Conservation (phyloP, 2,113 vertebrate genomes). For the Probosciger aterrimus region DNA sequence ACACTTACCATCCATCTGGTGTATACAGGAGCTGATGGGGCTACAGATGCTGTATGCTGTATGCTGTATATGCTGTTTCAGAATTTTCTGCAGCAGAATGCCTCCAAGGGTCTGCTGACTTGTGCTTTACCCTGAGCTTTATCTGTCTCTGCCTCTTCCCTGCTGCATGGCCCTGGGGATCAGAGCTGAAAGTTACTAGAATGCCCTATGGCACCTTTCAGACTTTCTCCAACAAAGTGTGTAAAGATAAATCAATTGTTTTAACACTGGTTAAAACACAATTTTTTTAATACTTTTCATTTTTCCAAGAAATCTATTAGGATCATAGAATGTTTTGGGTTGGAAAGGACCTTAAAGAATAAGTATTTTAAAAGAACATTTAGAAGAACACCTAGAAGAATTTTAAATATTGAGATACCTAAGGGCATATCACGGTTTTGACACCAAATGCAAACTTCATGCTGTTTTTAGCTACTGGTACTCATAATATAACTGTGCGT, state of each 20-base stretch:
- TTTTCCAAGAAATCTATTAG: not conserved
- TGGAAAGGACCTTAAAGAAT: not conserved
- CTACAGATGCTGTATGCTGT: rapidly evolving
- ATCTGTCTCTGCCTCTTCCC: not conserved
- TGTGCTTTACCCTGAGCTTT: not conserved
- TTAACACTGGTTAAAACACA: rapidly evolving
- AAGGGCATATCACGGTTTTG: not conserved
- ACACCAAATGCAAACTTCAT: not conserved
- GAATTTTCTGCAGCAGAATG: too few species aligned
- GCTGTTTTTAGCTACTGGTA: not conserved
- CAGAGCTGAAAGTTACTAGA: not conserved
- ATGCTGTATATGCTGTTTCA: not conserved
- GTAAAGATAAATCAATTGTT: not conserved
- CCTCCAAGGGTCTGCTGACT: not conserved
- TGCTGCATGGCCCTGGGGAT: not conserved
- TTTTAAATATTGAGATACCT: not conserved
- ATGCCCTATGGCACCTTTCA: not conserved
- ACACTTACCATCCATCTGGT: rapidly evolving
- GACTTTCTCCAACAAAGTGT: not conserved
- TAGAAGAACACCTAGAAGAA: not conserved
- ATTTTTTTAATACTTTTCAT: not conserved
- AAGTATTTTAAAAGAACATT: not conserved
- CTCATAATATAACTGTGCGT: not conserved
- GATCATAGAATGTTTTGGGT: not conserved
- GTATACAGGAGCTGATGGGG: rapidly evolving